Evolutionary conservation across 2,113 vertebrate species (phyloP).

Genomic region (Chrysochloris asiatica): DNA sequence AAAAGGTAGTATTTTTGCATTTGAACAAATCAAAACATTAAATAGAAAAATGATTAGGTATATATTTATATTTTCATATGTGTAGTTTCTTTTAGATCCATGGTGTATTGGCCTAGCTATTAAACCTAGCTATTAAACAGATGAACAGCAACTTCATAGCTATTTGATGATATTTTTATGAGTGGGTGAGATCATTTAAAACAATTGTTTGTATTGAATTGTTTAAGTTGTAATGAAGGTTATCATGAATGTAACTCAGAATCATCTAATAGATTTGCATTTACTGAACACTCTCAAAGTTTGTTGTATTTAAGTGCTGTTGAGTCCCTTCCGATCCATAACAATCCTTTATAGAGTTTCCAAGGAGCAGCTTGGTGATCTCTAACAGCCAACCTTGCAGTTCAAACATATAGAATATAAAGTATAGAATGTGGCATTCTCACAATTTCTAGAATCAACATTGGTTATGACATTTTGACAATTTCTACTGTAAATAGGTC

Average conservation of each 20-base stretch:
- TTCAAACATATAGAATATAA: too few species aligned
- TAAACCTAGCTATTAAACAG: conserved; percentile 34
- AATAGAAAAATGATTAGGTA: conserved; percentile 54
- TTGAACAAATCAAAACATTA: conserved; percentile 64
- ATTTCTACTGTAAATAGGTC: conserved; percentile 29
- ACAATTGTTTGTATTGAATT: conserved; percentile 31
- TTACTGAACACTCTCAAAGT: conserved; percentile 21
- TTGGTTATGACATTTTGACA: conserved; percentile 33
- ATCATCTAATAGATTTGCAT: conserved; percentile 12
- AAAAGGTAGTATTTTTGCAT: conserved; percentile 51
- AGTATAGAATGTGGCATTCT: conserved; percentile 3
- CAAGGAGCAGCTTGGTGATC: too few species aligned
- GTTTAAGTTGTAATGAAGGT: background rate
- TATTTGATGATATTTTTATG: background rate
- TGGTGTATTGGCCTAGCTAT: background rate
- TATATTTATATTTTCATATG: background rate
- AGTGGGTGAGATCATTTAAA: conserved; percentile 3
- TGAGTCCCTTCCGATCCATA: too few species aligned
- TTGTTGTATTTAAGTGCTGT: too few species aligned
- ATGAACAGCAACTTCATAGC: background rate
- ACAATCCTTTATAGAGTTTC: too few species aligned
- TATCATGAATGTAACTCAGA: background rate
- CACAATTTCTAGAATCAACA: conserved; percentile 40
- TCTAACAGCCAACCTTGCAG: too few species aligned
- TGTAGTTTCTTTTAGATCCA: background rate